Conservation (phyloP, 2,113 vertebrate species). For the Phalacrocorax carbo region DNA sequence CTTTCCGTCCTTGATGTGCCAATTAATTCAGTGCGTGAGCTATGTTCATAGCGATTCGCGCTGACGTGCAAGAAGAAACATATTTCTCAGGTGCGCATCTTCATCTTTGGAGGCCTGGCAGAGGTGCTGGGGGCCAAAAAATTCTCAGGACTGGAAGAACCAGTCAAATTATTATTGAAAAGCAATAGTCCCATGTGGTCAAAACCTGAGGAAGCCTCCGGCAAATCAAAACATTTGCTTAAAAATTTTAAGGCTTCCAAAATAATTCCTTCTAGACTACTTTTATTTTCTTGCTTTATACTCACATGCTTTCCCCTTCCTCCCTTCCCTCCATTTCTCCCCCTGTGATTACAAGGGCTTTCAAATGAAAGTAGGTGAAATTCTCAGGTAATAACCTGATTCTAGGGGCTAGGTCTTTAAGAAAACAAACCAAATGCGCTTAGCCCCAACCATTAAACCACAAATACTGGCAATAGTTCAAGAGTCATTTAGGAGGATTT, state of each 20-base stretch:
- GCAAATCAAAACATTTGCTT: background rate
- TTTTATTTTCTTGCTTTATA: background rate
- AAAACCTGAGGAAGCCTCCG: background rate
- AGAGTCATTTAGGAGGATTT: background rate
- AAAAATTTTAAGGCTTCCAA: background rate
- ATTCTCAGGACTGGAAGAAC: background rate
- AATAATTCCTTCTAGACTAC: background rate
- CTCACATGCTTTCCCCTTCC: background rate
- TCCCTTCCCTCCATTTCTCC: background rate
- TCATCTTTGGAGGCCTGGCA: background rate
- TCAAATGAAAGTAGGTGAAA: background rate
- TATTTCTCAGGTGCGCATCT: background rate
- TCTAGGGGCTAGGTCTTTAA: background rate
- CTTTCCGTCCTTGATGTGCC: accelerated
- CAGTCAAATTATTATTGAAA: background rate
- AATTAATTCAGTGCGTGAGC: background rate
- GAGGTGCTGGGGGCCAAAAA: background rate
- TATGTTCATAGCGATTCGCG: accelerated
- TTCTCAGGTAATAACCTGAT: background rate
- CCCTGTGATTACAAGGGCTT: background rate
- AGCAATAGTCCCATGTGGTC: background rate
- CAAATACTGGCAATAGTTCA: background rate
- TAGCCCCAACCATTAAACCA: background rate
- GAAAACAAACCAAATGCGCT: background rate
- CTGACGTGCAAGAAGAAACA: background rate